Evolutionary conservation across 2,113 vertebrate genomes (phyloP), one percentile per base, ranked within the genome.

Genomic region (Camarhynchus parvulus): DNA sequence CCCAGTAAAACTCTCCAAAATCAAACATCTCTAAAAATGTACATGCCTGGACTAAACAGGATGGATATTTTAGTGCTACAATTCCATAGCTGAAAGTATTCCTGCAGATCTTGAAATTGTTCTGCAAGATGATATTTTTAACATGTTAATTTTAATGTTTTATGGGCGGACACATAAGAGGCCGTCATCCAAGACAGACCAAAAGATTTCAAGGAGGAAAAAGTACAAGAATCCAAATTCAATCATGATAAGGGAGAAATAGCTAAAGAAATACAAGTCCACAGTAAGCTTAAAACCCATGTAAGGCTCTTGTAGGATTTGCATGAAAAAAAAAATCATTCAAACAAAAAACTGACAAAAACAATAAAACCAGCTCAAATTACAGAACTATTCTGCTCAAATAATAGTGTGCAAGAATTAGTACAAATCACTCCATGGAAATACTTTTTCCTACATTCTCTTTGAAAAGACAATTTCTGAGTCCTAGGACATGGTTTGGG

Each of bases 21-120:
- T 19, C 35, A 78, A 84, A 64, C 5, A 56, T 31, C 42, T 59
- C 39, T 44, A 9, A 33, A 87, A 52, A 44, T 4, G 8, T 37
- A 4, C 6, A 6, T 1, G 3, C 2, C 19, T 42, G 49, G 39
- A 62, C 35, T 24, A 23, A 77, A 55, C 1, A 56, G 1, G 4
- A 11, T 55, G 20, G 13, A 21, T n/a, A 47, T 92, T 85, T 68
- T 68, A 2, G 28, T 42, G 14, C 14, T 47, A 9, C 10, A 37
- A 46, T 81, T 28, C 28, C 52, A 33, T 0, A 59, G 12, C 14
- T 82, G 62, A 47, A 90, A 75, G 17, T 12, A 42, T 53, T 92
- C 10, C 23, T 82, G 39, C 47, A 50, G 56, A 23, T 53, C 14
- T 9, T 58, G 42, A 39, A 49, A 59, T 24, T 30, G 3, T 42